Evolutionary conservation across 2,888 invertebrate genomes (phyloP), one percentile per base, ranked within the genome.

Genomic region (Salticus scenicus): DNA sequence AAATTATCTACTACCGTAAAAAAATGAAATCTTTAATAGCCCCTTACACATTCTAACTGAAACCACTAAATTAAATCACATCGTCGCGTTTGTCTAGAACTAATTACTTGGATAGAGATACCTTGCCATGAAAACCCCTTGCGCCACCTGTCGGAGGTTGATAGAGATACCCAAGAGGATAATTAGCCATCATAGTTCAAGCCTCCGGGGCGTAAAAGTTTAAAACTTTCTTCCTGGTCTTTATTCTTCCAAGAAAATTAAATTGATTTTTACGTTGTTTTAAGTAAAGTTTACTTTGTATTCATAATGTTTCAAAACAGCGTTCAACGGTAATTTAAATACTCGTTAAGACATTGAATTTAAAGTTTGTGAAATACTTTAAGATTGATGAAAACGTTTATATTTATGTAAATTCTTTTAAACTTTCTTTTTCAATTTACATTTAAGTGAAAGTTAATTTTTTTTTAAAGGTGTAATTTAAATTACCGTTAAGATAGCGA

Each of bases 181-280:
- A 57, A 57, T 57, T 57, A 57, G 57, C 24, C 20, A 57, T 57
- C 24, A 57, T 57, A 12, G 57, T 57, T 57, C 24, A 57, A 12
- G 57, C 57, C 57, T 57, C 24, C 37, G 24, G 20, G 57, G 57
- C 10, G 7, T 17, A 10, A 10, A 37, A 10, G 37, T 37, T 37
- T 10, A 4, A 37, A 37, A 4, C 37, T 37, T 37, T 7, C 7
- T 7, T 14, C 42, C 10, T 17, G 17, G 37, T 37, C 4, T 37
- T 37, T 37, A 37, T 37, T 37, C 10, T 37, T 37, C 7, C 4
- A 37, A 47, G 42, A 47, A 47, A 47, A 47, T 47, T 47, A 4
- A 37, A 37, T 37, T 47, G 42, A 37, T 37, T n/a, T n/a, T n/a
- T n/a, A n/a, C n/a, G 37, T 10, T 37, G 37, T 37, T 10, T 10